A percentile compares a stretch with the other conserved stretches of the same genome.
These are phyloP conservation scores for Athripsodes cinereus DNA, from an alignment of 2,888 invertebrate genomes.

Conservation along the genomic window DNA sequence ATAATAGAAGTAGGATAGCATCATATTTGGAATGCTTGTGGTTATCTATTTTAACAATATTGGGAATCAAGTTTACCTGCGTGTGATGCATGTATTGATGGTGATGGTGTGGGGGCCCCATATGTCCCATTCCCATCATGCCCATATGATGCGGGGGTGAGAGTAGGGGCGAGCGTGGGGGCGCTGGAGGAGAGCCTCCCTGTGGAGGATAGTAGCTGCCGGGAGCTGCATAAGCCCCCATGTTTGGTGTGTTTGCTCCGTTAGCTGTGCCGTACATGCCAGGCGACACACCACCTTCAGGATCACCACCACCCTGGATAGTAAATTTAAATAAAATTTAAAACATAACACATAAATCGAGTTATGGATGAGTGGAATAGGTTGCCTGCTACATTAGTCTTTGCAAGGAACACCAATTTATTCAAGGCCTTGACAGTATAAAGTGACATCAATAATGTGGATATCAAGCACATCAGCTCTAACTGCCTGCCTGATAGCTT, in stretches of 20 bases:
- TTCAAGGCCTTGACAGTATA: too few species aligned
- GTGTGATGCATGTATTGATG: conserved; percentile 41
- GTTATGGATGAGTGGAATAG: too few species aligned
- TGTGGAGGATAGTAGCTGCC: conserved; percentile 45
- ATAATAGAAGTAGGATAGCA: too few species aligned
- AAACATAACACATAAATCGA: too few species aligned
- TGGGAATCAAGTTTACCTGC: conserved; percentile 34
- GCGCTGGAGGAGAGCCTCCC: conserved; percentile 50
- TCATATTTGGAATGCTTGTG: too few species aligned
- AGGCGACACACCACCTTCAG: conserved; percentile 41
- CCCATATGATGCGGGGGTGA: conserved; percentile 31
- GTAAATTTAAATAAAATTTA: too few species aligned
- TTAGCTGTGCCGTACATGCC: conserved; percentile 34
- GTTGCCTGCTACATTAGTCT: too few species aligned
- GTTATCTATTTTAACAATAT: too few species aligned
- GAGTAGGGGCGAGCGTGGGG: conserved; percentile 39
- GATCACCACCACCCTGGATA: conserved; percentile 40
- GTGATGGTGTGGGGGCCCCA: conserved; percentile 34
- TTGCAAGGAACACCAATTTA: too few species aligned
- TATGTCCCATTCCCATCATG: conserved; percentile 26
- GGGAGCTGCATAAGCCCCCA: not conserved
- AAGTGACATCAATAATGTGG: too few species aligned
- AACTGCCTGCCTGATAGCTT: too few species aligned
- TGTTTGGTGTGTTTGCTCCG: conserved; percentile 9
- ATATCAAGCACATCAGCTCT: too few species aligned